Percentiles rank a stretch among this genome's conserved stretches.
phyloP scores from a whole-genome alignment of 2,797 vertebrate genomes.

The Acomys russatus region DNA sequence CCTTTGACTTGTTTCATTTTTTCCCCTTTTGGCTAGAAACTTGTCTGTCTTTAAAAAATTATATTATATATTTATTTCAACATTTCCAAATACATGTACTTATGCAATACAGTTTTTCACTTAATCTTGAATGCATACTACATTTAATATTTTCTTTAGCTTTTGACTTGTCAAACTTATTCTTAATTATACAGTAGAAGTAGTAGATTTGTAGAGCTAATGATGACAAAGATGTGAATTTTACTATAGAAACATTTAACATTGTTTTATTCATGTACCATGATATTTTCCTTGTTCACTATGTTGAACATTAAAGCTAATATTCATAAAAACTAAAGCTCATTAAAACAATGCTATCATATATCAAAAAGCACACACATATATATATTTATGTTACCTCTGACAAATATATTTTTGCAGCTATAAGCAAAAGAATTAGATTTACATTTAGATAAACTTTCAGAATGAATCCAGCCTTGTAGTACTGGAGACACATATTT shows the following conservation, averaged over 20 bases:
- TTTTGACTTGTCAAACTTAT: background rate
- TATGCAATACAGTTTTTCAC: background rate
- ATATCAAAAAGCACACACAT: constrained; percentile 66
- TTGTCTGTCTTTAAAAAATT: background rate
- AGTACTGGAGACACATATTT: constrained; percentile 65
- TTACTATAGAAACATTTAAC: background rate
- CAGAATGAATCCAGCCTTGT: constrained; percentile 71
- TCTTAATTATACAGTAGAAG: background rate
- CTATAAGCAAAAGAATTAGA: constrained; percentile 82
- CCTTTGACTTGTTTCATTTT: background rate
- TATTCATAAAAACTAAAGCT: constrained; percentile 55
- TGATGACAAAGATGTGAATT: background rate
- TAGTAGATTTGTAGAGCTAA: background rate
- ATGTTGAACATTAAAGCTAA: background rate
- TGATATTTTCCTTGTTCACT: background rate
- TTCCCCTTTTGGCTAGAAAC: background rate
- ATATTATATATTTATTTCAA: background rate
- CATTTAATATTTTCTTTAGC: background rate
- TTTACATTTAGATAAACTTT: constrained; percentile 77
- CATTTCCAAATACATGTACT: background rate
- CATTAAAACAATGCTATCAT: constrained; percentile 74
- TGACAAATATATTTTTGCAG: constrained; percentile 71
- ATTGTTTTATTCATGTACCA: background rate
- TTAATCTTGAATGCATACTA: background rate
- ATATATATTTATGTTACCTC: constrained; percentile 74